Base-by-base conservation (phyloP, 1,140 invertebrate genomes). In the Nautilus pompilius region DNA sequence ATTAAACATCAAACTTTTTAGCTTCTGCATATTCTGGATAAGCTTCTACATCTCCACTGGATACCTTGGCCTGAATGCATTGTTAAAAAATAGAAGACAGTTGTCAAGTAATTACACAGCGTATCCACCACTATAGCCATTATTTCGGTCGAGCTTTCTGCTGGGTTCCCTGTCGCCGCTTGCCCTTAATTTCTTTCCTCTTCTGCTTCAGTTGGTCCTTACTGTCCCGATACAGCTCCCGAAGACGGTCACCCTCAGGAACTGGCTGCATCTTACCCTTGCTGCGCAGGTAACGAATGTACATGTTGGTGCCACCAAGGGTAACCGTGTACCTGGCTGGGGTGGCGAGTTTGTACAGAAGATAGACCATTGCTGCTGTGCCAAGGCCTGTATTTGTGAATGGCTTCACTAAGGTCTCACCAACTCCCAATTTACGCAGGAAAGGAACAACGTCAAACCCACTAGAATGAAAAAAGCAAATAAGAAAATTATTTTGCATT, bases 291-390 rank as follows among this genome's bases (percentile, higher is more conserved):
- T 87, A 89, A 60, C 87, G 89, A 57, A 92, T 90, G 13, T 88
- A 86, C 70, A 88, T 77, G 26, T 89, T 90, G 24, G 90, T 90
- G 29, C 88, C 90, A 4, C 89, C 91, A 70, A 98, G 72, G 29
- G 95, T 97, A 0, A 96, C 89, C 2, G 92, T 90, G 83, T 97
- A 98, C 70, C 95, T 85, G 17, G 92, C 74, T 1, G 95, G 95
- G 24, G 94, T 95, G 17, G 89, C 89, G 67, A 97, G 84, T 86
- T 98, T 97, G 79, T 96, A 98, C 71, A 94, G 84, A 5, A 92
- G 89, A 83, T 94, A 95, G 0, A 93, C 87, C 20, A 96, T 84
- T 17, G 93, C 93, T 76, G 93, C 84, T 82, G 94, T 89, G n/a
- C 94, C 95, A 72, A 93, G 89, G 20, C 71, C 68, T 73, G 86